Conservation (phyloP, 2,888 invertebrate species). For the Chloroclystis v-ata region DNA sequence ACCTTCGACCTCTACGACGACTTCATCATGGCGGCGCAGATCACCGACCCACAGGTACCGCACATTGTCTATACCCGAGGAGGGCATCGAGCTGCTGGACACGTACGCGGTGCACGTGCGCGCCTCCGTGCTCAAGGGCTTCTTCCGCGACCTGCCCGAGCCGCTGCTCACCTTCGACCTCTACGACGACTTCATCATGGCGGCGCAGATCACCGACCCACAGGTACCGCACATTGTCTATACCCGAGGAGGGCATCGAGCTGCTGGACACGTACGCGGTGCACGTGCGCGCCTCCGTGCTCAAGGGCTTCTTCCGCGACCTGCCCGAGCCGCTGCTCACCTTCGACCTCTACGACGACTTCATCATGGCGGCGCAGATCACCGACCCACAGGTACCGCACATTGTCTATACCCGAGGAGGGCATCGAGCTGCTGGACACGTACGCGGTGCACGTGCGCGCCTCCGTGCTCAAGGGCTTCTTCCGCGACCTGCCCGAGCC, state of each 20-base stretch:
- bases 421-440: constrained; percentile 84
- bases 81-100: constrained; percentile 83
- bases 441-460: constrained; percentile 92
- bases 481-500: constrained; percentile 96
- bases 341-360: constrained; percentile 96
- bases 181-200: constrained; percentile 95
- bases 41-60: too few species aligned
- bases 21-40: constrained; percentile 92
- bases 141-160: constrained; percentile 95
- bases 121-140: constrained; percentile 91
- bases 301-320: constrained; percentile 93
- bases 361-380: constrained; percentile 91
- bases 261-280: constrained; percentile 89
- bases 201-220: constrained; percentile 90
- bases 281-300: constrained; percentile 92
- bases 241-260: constrained; percentile 82
- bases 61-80: too few species aligned
- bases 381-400: too few species aligned
- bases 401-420: too few species aligned
- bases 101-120: constrained; percentile 93
- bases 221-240: too few species aligned
- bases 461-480: constrained; percentile 92
- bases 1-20: constrained; percentile 97
- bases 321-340: constrained; percentile 96
- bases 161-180: constrained; percentile 94